A percentile compares a stretch with the other conserved stretches of the same genome.
Evolutionary conservation across 2,888 invertebrate genomes (phyloP).

Genomic region (Loripinus fragilis): DNA sequence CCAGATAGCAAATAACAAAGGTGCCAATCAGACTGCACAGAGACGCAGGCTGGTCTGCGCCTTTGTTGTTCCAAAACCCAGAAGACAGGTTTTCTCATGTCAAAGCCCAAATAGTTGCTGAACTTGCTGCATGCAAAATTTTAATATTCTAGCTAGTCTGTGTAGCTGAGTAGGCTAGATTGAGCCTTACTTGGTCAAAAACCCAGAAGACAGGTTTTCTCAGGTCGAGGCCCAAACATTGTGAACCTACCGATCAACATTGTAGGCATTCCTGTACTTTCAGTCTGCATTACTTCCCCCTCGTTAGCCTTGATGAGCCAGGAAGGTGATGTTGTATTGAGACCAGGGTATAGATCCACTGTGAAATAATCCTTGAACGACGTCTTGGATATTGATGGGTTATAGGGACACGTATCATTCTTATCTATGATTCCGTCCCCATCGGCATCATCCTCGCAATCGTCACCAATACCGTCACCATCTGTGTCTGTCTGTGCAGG

Average conservation of each 20-base stretch:
- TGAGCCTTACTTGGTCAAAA: too few species aligned
- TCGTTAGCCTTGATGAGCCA: conserved; percentile 67
- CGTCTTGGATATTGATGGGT: conserved; percentile 60
- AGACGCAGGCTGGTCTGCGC: too few species aligned
- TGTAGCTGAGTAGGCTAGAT: too few species aligned
- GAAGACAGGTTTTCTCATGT: too few species aligned
- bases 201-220: too few species aligned
- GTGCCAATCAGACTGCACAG: too few species aligned
- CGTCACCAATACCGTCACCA: conserved; percentile 90
- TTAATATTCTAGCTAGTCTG: too few species aligned
- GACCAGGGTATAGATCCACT: conserved; percentile 64
- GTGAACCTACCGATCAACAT: conserved; percentile 71
- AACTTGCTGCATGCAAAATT: too few species aligned
- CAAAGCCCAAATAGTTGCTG: too few species aligned
- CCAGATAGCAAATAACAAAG: too few species aligned
- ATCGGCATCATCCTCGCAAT: conserved; percentile 93
- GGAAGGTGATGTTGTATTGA: conserved; percentile 39
- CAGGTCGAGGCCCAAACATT: too few species aligned
- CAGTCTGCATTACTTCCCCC: conserved; percentile 67
- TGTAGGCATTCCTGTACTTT: conserved; percentile 66
- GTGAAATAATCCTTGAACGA: conserved; percentile 58
- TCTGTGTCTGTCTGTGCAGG: conserved; percentile 92
- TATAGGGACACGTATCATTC: conserved; percentile 93
- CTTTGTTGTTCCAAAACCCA: too few species aligned
- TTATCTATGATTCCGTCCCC: conserved; percentile 91